Evolutionary conservation across 2,888 invertebrate genomes (phyloP).

Genomic region (Drosophila seclusa): DNA sequence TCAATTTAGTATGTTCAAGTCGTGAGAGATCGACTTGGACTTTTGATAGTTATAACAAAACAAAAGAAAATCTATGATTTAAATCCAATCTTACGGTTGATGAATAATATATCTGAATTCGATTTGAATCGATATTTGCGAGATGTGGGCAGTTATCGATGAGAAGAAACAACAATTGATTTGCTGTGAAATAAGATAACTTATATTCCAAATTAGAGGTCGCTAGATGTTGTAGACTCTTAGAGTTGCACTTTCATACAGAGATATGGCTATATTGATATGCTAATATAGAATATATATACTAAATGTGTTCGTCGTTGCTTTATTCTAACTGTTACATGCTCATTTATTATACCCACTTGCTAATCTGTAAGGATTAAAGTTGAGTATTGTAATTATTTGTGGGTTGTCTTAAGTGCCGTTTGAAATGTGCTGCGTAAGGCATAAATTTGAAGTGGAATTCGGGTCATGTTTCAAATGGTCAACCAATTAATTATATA

Average conservation of each 20-base stretch:
- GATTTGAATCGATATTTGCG: no score
- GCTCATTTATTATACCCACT: neutral
- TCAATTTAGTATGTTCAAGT: no score
- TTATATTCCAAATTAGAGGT: no score
- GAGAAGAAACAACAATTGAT: no score
- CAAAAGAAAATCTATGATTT: no score
- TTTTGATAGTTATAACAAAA: no score
- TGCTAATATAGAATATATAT: neutral
- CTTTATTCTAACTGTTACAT: neutral
- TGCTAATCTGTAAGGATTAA: neutral
- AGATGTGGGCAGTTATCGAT: no score
- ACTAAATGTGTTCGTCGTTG: neutral
- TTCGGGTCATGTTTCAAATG: conserved; percentile 35
- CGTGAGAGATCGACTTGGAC: no score
- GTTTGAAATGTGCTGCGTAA: conserved; percentile 1
- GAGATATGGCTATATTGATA: neutral
- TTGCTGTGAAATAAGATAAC: neutral
- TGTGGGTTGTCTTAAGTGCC: neutral
- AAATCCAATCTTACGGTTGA: no score
- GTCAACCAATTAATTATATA: conserved; percentile 56
- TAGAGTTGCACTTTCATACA: neutral
- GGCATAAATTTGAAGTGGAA: conserved; percentile 17
- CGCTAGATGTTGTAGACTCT: neutral
- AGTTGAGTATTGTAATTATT: neutral
- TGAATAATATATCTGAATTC: no score